Base-by-base conservation (phyloP, 2,888 invertebrate species). In the Leptopilina syphax region DNA sequence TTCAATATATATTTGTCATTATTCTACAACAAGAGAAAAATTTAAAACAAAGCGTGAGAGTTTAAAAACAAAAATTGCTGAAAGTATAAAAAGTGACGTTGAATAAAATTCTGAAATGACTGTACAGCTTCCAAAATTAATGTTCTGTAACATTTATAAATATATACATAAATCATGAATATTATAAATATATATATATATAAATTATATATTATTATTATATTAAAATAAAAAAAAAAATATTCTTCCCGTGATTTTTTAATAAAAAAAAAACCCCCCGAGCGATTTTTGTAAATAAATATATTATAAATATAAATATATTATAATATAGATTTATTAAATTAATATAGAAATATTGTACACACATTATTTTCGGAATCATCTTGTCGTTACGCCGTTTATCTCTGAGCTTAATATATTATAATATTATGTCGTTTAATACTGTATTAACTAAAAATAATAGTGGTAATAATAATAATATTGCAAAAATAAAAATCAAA, bases 351-450 rank as follows among this genome's bases (percentile, higher is more conserved):
- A 76, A 54, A 76, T 70, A 70, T 70, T 66, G 66, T 77, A 66
- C 50, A 66, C 50, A 66, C 77, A 54, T 77, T 77, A 77, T 77
- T 77, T 77, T 77, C 54, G 27, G 50, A 77, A 77, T 65, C 27
- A 65, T 77, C 66, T 50, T 77, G 47, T 66, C n/a, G 54, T 66
- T 77, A 50, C 50, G 44, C 47, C 54, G 34, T 77, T 77, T 77
- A 9, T 65, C 65, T 65, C 47, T 27, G 77, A 77, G 77, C 66
- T 77, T 34, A 34, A 34, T 34, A 34, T 34, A 34, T 34, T 34
- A 3, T 77, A 77, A 27, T 54, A 47, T 47, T 47, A 47, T 47
- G 9, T 47, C 9, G 47, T 47, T 47, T 47, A 47, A 47, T 47
- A 7, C 0, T 34, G 34, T 34, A 34, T 34, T 34, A 34, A 34